Evolutionary conservation across 2,113 vertebrate species (phyloP), one percentile per base, ranked within the genome.

Genomic region (Holacanthus passer): DNA sequence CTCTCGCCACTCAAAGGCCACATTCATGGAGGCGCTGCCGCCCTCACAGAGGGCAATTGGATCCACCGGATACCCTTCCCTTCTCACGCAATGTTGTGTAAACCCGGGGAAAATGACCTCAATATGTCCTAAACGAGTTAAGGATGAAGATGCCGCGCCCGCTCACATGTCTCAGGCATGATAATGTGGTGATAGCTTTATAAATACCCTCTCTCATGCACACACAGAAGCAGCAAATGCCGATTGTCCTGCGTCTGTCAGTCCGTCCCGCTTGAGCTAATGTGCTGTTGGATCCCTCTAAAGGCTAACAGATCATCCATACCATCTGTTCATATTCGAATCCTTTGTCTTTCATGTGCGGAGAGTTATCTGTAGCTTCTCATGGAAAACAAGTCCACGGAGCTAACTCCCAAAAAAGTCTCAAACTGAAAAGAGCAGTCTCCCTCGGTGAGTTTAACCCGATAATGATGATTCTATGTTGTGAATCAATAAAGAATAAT

Each of bases 1-100:
- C 91, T 88, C 89, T 92, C 73, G 84, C 87, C 89, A 88, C 82
- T 95, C 94, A 95, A 96, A 94, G 93, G 91, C 92, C 92, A 93
- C 94, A 96, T 95, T 96, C 93, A 95, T 93, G 82, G 79, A 89
- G 90, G 87, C 84, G 47, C 86, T 89, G 86, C 89, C 86, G 82
- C 82, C 85, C 90, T 93, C 81, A 75, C 90, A 90, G 89, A 87
- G 92, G 92, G 93, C 93, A 93, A 93, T 92, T 91, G 91, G 93
- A 95, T 95, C 92, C 91, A 88, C 90, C 81, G 84, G 92, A 94
- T 90, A 87, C 89, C 93, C 81, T 89, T 88, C 87, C 68, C 91
- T 93, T 95, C 84, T 92, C 94, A 95, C 91, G 95, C 95, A 92
- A 95, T 90, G 91, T 94, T 91, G 92, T 92, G 85, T 85, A 92